Evolutionary conservation across 2,797 vertebrate species (phyloP).

Genomic region (Eidolon dupreanum): DNA sequence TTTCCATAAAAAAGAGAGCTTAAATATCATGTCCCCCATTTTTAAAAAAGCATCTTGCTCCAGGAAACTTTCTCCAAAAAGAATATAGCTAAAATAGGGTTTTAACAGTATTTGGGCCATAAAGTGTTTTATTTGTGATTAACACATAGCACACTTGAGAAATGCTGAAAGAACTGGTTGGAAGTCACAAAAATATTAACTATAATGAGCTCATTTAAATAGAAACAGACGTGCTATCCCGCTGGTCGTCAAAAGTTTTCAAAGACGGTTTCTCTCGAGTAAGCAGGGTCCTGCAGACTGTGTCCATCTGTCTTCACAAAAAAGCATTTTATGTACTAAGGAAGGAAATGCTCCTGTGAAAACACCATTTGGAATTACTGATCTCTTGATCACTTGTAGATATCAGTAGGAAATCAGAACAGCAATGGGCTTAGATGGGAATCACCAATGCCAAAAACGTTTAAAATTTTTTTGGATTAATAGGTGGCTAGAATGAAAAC

Average conservation of each 20-base stretch:
- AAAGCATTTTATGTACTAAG: constrained; percentile 64
- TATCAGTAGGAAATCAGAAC: constrained; percentile 74
- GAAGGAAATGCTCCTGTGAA: constrained; percentile 74
- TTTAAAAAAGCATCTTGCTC: neutral
- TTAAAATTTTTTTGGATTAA: neutral
- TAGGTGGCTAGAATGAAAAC: constrained; percentile 50
- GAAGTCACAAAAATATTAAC: constrained; percentile 87
- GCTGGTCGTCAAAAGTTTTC: constrained; percentile 86
- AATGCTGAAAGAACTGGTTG: constrained; percentile 86
- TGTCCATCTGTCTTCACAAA: constrained; percentile 86
- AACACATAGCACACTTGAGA: constrained; percentile 79
- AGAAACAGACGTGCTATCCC: constrained; percentile 84
- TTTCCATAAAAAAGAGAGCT: neutral
- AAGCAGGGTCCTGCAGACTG: constrained; percentile 85
- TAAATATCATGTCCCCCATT: neutral
- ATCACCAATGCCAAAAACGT: constrained; percentile 20
- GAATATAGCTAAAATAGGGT: neutral
- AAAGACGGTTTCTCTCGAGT: constrained; percentile 85
- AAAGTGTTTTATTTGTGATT: constrained; percentile 65
- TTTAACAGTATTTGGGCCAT: constrained; percentile 25
- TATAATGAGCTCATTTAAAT: constrained; percentile 85
- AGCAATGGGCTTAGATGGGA: neutral
- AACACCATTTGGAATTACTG: constrained; percentile 77
- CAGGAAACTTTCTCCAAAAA: constrained; percentile 52
- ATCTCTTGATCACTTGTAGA: constrained; percentile 71